A percentile compares a stretch with the other conserved stretches of the same genome.
These are phyloP conservation scores for Pungitius pungitius DNA, from an alignment of 2,113 vertebrate genomes.

Conservation along the genomic window DNA sequence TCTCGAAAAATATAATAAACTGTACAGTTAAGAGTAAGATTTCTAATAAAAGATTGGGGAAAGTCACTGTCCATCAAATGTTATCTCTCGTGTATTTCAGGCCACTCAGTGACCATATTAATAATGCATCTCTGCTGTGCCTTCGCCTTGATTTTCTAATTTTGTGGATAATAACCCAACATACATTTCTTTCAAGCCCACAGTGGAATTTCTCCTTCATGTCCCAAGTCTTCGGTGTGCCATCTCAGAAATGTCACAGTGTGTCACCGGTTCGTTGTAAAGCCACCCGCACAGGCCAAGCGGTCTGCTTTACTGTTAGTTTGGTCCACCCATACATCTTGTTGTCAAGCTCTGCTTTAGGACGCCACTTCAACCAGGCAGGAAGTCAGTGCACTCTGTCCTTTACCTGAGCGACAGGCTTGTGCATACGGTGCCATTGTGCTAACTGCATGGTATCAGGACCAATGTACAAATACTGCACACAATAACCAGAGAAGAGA, in stretches of 20 bases:
- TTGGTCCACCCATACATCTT: conserved; percentile 47
- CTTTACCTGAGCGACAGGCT: conserved; percentile 60
- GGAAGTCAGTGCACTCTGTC: conserved; percentile 28
- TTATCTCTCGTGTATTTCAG: conserved; percentile 35
- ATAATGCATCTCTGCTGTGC: conserved; percentile 18
- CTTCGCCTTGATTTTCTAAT: not conserved
- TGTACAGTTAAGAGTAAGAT: conserved; percentile 11
- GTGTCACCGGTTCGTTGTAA: conserved; percentile 53
- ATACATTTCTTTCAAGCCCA: not conserved
- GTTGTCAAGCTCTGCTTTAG: conserved; percentile 40
- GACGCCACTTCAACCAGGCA: conserved; percentile 34
- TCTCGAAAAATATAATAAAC: conserved; percentile 33
- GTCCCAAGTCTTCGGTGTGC: conserved; percentile 28
- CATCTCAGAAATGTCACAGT: conserved; percentile 31
- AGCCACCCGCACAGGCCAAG: conserved; percentile 36
- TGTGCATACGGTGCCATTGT: conserved; percentile 48
- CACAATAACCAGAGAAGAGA: conserved; percentile 53
- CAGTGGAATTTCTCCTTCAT: conserved; percentile 20
- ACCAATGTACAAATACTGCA: conserved; percentile 64
- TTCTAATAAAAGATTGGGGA: conserved; percentile 7
- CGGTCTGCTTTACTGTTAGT: conserved; percentile 41
- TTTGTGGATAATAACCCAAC: not conserved
- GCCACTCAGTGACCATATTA: conserved; percentile 17
- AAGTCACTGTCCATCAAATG: conserved; percentile 5
- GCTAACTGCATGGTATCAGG: conserved; percentile 52